These are phyloP conservation scores for Diplolepis rosae DNA, from an alignment of 2,888 invertebrate genomes.

Conservation along the genomic window DNA sequence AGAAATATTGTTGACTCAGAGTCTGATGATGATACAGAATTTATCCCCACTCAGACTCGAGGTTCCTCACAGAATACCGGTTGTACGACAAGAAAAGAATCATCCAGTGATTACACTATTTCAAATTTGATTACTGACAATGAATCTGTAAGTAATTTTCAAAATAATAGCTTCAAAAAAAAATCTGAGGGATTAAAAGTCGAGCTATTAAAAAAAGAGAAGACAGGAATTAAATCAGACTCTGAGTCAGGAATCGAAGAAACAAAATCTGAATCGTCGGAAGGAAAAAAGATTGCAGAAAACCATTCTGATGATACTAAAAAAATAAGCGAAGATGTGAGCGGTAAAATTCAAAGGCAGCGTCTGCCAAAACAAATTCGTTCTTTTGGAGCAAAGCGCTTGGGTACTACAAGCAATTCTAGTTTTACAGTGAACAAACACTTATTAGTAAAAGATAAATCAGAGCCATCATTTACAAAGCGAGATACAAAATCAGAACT, in stretches of 20 bases:
- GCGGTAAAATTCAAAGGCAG: conserved; percentile 40
- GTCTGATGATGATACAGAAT: conserved; percentile 67
- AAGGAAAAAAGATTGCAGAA: background rate
- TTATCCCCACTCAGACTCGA: conserved; percentile 49
- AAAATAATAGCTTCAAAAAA: background rate
- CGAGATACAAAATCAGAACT: conserved; percentile 75
- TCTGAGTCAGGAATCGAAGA: background rate
- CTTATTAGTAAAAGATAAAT: conserved; percentile 34
- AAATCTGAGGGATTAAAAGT: background rate
- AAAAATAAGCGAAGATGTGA: background rate
- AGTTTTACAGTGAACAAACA: conserved; percentile 39
- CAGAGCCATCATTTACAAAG: conserved; percentile 59
- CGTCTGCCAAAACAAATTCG: conserved; percentile 46
- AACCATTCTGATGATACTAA: background rate
- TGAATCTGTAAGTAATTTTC: background rate
- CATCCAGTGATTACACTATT: background rate
- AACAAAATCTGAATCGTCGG: background rate
- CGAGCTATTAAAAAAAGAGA: background rate
- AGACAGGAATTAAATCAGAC: background rate
- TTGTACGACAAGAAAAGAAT: background rate
- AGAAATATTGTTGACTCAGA: conserved; percentile 64
- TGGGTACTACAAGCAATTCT: conserved; percentile 43
- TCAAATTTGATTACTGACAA: background rate
- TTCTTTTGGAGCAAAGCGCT: conserved; percentile 48
- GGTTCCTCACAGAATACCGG: background rate